phyloP scores from a whole-genome alignment of 1,140 invertebrate species.

The Dendroctonus ponderosae region DNA sequence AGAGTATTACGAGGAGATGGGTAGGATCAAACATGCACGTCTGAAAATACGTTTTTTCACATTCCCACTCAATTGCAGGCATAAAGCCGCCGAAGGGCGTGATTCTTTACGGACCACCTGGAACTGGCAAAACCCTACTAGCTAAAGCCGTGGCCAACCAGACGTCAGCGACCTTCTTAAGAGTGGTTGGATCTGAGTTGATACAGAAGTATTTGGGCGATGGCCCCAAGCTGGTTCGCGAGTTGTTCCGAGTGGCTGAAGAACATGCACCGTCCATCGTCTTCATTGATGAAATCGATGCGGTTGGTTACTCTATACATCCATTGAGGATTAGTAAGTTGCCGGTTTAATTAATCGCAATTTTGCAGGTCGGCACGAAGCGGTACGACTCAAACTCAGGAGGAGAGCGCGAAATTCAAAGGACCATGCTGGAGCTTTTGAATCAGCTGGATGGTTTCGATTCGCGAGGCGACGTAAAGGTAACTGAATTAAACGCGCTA shows the following conservation, averaged over 20 bases:
- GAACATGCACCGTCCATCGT: constrained; percentile 99
- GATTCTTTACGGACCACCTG: constrained; percentile 96
- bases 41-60: background rate
- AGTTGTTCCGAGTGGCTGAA: constrained; percentile 97
- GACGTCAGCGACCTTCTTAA: constrained; percentile 97
- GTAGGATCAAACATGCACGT: constrained; percentile 47
- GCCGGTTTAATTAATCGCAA: background rate
- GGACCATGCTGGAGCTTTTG: constrained; percentile 98
- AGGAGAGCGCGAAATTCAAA: constrained; percentile 98
- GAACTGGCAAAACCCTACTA: constrained; percentile 96
- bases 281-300: constrained; percentile 99
- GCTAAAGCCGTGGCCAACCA: constrained; percentile 99
- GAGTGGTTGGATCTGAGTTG: constrained; percentile 97
- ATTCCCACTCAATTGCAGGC: constrained; percentile 21
- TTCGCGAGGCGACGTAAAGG: constrained; percentile 93
- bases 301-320: constrained; percentile 61
- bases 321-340: background rate
- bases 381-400: constrained; percentile 99
- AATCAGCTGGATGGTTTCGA: constrained; percentile 99
- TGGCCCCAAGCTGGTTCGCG: constrained; percentile 97
- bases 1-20: constrained; percentile 99
- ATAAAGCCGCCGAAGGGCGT: constrained; percentile 99
- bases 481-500: constrained; percentile 49
- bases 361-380: constrained; percentile 76
- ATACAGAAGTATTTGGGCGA: constrained; percentile 99